phyloP scores from a whole-genome alignment of 53 echinoderm and acorn worm genomes.

The Holothuria leucospilota region DNA sequence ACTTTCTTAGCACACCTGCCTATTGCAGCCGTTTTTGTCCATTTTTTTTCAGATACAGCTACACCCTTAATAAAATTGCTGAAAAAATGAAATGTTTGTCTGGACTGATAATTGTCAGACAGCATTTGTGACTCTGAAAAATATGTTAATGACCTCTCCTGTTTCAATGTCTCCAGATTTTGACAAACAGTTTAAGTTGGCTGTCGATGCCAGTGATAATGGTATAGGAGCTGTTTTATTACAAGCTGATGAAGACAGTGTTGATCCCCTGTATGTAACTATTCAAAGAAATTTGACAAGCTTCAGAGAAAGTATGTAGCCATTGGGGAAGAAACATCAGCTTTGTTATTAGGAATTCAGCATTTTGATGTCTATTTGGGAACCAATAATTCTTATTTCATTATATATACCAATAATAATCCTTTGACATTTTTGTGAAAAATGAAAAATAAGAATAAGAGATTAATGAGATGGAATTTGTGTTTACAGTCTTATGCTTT shows the following conservation, averaged over 20 bases:
- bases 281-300: no score
- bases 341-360: conserved; percentile 54
- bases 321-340: conserved; percentile 73
- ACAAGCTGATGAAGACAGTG: no score
- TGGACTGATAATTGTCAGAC: no score
- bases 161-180: no score
- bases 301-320: conserved; percentile 65
- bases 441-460: conserved; percentile 67
- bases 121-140: no score
- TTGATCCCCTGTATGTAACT: no score
- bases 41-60: background rate
- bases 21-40: background rate
- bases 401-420: conserved; percentile 62
- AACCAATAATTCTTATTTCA: background rate
- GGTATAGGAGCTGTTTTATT: no score
- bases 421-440: conserved; percentile 56
- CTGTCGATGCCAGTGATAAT: no score
- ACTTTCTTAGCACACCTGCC: background rate
- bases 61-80: no score
- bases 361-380: conserved; percentile 72
- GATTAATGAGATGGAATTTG: conserved; percentile 56
- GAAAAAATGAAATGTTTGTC: no score
- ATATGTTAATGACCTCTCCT: no score
- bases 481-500: conserved; percentile 59
- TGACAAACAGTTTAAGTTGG: no score